Evolutionary conservation across 2,888 invertebrate species (phyloP).

Genomic region (Torymus tubicola): DNA sequence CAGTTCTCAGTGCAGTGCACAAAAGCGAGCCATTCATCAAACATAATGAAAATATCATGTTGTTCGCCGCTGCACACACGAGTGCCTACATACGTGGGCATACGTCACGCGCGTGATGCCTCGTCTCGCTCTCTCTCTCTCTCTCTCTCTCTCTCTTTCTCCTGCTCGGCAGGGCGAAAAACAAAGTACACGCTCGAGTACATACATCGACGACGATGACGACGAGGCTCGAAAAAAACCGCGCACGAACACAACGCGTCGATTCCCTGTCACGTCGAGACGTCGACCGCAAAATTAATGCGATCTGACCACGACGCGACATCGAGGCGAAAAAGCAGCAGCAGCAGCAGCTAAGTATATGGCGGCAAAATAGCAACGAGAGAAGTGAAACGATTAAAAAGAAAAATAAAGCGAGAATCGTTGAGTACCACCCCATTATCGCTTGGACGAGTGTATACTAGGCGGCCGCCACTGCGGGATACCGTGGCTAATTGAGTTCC

Average conservation of each 20-base stretch:
- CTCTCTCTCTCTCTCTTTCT: too few relatives aligned
- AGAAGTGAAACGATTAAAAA: neutral
- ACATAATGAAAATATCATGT: conserved; percentile 37
- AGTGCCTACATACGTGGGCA: neutral
- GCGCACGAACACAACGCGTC: neutral
- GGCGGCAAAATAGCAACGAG: too few relatives aligned
- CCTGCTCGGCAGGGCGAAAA: conserved; percentile 5
- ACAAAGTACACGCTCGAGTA: neutral
- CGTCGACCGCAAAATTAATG: conserved; percentile 48
- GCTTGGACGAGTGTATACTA: too few relatives aligned
- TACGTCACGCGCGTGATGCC: neutral
- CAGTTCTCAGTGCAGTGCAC: too few relatives aligned
- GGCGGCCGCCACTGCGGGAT: neutral
- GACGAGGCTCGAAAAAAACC: neutral
- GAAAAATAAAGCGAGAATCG: neutral
- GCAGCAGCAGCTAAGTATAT: too few relatives aligned
- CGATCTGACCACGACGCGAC: conserved; percentile 19
- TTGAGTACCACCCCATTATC: neutral
- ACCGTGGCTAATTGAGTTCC: conserved; percentile 55
- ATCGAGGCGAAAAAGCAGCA: neutral
- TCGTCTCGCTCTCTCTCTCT: too few relatives aligned
- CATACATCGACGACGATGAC: neutral
- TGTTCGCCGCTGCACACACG: neutral
- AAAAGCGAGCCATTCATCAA: conserved; percentile 1
- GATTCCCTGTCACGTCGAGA: conserved; percentile 13